A percentile compares a stretch with the other conserved stretches of the same genome.
Conservation (phyloP, 2,797 vertebrate species). For the Cyclopterus lumpus region DNA sequence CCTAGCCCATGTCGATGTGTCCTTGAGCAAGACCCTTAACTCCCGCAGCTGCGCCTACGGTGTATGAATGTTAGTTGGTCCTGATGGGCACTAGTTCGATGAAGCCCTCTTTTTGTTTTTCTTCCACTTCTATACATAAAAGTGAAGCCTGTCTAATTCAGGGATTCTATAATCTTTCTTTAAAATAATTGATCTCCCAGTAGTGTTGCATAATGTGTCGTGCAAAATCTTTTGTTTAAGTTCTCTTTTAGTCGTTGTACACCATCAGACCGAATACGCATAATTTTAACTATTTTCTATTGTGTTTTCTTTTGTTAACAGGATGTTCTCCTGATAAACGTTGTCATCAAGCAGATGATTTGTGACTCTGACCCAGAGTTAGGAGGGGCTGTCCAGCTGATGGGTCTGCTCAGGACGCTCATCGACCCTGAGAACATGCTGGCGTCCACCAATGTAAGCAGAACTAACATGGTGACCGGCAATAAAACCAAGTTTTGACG, state of each 20-base stretch:
- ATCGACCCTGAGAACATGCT: slow-evolving; percentile 99
- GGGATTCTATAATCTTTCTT: not conserved
- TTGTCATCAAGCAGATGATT: slow-evolving; percentile 99
- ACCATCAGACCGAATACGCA: not conserved
- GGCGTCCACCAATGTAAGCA: slow-evolving; percentile 95
- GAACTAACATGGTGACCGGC: not conserved
- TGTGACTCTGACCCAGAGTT: slow-evolving; percentile 98
- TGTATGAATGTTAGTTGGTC: no score
- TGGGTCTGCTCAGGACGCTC: slow-evolving; percentile 96
- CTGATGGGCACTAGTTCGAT: not conserved
- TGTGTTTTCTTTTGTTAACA: slow-evolving; percentile 64
- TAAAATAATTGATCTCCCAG: not conserved
- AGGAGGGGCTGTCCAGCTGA: slow-evolving; percentile 96
- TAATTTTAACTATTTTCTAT: not conserved
- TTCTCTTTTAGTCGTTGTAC: not conserved
- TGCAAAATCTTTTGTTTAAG: not conserved
- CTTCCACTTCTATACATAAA: not conserved
- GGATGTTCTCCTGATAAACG: slow-evolving; percentile 98
- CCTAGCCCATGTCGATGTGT: no score
- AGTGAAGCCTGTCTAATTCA: not conserved
- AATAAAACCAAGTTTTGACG: not conserved
- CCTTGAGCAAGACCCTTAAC: no score
- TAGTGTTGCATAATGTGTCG: not conserved
- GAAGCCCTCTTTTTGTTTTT: no score
- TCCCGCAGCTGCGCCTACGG: no score